These are phyloP conservation scores for Notodromas monacha DNA, from an alignment of 2,888 invertebrate species.

Conservation along the genomic window DNA sequence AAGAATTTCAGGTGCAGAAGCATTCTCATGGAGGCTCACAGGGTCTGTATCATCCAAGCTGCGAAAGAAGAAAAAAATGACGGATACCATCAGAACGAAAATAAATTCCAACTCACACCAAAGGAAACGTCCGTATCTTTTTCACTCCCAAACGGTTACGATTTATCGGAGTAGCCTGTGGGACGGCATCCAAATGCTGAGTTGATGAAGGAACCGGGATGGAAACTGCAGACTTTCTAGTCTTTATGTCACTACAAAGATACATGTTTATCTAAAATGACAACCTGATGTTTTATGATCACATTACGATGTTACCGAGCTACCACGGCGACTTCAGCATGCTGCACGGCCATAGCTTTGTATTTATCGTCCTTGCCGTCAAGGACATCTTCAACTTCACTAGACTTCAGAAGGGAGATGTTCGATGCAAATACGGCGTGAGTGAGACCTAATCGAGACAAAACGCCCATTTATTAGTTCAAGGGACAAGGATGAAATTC, in stretches of 20 bases:
- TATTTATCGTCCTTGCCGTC: constrained; percentile 94
- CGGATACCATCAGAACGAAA: too few relatives aligned
- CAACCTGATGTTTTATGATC: not conserved
- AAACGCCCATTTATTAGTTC: too few relatives aligned
- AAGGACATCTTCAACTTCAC: constrained; percentile 89
- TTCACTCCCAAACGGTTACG: constrained; percentile 68
- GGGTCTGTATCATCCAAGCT: constrained; percentile 85
- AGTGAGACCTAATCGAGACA: constrained; percentile 32
- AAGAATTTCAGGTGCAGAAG: constrained; percentile 53
- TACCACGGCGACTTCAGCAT: constrained; percentile 47
- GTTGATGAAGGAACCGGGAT: constrained; percentile 90
- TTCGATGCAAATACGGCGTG: constrained; percentile 85
- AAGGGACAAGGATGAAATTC: too few relatives aligned
- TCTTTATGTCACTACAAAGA: constrained; percentile 32
- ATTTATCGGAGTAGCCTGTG: constrained; percentile 91
- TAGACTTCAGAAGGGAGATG: constrained; percentile 60
- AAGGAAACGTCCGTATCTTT: constrained; percentile 43
- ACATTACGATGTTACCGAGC: constrained; percentile 25
- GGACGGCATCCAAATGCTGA: constrained; percentile 82
- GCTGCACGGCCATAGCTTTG: constrained; percentile 52
- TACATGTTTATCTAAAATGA: too few relatives aligned
- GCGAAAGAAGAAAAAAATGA: constrained; percentile 8
- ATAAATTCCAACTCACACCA: constrained; percentile 27
- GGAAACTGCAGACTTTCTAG: constrained; percentile 63
- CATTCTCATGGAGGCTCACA: constrained; percentile 59